Evolutionary conservation across 2,888 invertebrate genomes (phyloP).

Genomic region (Rhamphomyia laevipes): DNA sequence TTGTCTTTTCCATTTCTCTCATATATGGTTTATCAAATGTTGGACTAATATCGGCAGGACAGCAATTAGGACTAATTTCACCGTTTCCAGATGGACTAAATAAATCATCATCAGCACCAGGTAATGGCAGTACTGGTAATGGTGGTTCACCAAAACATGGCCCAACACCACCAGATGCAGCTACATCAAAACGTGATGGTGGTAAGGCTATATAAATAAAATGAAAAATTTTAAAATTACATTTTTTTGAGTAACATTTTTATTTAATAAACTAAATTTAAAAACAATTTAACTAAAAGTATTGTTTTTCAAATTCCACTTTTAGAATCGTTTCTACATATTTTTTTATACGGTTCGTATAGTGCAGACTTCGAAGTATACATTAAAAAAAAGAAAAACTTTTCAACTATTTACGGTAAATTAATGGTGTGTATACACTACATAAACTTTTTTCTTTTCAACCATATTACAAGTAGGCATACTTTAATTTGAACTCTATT

Average conservation of each 20-base stretch:
- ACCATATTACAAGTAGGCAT: too few relatives aligned
- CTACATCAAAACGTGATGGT: conserved; percentile 48
- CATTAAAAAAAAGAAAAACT: too few relatives aligned
- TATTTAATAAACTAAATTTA: background rate
- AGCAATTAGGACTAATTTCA: conserved; percentile 42
- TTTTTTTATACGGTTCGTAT: too few relatives aligned
- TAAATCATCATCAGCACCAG: conserved; percentile 72
- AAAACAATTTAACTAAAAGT: background rate
- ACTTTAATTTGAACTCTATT: too few relatives aligned
- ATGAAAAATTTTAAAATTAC: background rate
- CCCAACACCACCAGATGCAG: conserved; percentile 50
- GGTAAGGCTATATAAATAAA: conserved; percentile 33
- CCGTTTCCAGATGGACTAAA: conserved; percentile 57
- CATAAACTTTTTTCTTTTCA: too few relatives aligned
- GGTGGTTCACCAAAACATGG: conserved; percentile 54
- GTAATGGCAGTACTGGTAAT: conserved; percentile 52
- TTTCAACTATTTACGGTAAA: too few relatives aligned
- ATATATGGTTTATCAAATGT: conserved; percentile 71
- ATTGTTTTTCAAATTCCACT: too few relatives aligned
- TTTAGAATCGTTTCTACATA: too few relatives aligned
- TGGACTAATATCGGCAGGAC: conserved; percentile 54
- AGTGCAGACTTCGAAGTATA: too few relatives aligned
- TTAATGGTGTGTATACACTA: too few relatives aligned
- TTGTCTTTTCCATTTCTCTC: conserved; percentile 81
- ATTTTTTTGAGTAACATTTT: background rate